These are phyloP conservation scores for Malacoctenus gilli DNA, from an alignment of 2,797 vertebrate genomes.

Conservation along the genomic window DNA sequence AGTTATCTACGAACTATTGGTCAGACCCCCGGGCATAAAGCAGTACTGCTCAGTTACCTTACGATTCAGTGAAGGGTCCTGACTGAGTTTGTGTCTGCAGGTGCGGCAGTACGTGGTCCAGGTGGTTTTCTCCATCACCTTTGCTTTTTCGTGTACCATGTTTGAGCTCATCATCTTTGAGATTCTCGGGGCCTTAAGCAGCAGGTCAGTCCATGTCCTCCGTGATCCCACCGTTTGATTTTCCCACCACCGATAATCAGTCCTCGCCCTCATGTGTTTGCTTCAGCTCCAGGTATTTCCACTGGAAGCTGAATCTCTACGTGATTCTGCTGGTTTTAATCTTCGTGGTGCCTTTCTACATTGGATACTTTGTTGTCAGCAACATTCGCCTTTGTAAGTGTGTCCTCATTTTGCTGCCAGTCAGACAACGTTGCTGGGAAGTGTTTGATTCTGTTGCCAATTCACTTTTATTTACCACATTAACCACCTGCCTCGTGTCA, in stretches of 20 bases:
- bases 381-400: slow-evolving; percentile 96
- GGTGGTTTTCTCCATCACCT: slow-evolving; percentile 97
- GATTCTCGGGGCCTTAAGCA: slow-evolving; percentile 94
- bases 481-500: slow-evolving; percentile 1
- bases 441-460: background rate
- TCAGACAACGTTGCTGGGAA: too few species aligned
- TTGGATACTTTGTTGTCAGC: slow-evolving; percentile 98
- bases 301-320: slow-evolving; percentile 98
- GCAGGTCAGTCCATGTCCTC: slow-evolving; percentile 82
- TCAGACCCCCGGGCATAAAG: too few species aligned
- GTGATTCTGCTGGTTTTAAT: slow-evolving; percentile 95
- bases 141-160: slow-evolving; percentile 99
- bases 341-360: slow-evolving; percentile 98
- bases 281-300: slow-evolving; percentile 94
- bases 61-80: too few species aligned
- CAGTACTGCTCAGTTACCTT: too few species aligned
- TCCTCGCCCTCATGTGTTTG: slow-evolving; percentile 8
- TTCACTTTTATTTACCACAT: too few species aligned
- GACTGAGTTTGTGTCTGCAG: slow-evolving; percentile 70
- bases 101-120: slow-evolving; percentile 97
- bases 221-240: background rate
- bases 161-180: slow-evolving; percentile 99
- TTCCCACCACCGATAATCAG: background rate
- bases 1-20: too few species aligned
- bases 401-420: too few species aligned